These are phyloP conservation scores for Hoplodrina blanda DNA, from an alignment of 2,888 invertebrate species.

Conservation along the genomic window DNA sequence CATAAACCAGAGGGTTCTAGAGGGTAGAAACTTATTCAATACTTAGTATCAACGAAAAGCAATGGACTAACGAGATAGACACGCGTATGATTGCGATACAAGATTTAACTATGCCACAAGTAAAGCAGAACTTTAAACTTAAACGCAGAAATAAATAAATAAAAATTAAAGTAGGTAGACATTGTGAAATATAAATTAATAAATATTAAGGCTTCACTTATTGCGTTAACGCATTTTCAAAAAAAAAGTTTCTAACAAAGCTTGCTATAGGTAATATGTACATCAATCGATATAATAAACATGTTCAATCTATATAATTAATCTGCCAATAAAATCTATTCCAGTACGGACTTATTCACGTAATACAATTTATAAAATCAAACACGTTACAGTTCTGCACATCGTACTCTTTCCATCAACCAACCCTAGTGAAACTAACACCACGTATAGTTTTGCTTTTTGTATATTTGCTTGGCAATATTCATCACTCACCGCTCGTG, in stretches of 20 bases:
- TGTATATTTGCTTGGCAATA: constrained; percentile 90
- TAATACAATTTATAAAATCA: constrained; percentile 46
- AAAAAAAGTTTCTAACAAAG: background rate
- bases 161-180: background rate
- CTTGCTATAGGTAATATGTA: background rate
- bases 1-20: constrained; percentile 58
- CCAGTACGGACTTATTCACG: background rate
- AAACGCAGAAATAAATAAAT: background rate
- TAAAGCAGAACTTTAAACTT: constrained; percentile 2
- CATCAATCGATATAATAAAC: background rate
- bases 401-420: constrained; percentile 69
- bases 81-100: constrained; percentile 6
- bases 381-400: constrained; percentile 66
- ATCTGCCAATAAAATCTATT: background rate
- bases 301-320: constrained; percentile 6
- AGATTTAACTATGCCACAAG: constrained; percentile 7
- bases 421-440: constrained; percentile 88
- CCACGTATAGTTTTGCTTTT: constrained; percentile 89
- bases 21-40: constrained; percentile 56
- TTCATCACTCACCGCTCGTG: constrained; percentile 90
- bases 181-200: background rate
- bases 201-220: background rate
- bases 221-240: background rate
- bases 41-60: constrained; percentile 43
- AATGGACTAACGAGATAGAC: constrained; percentile 53